Evolutionary conservation across 2,797 vertebrate genomes (phyloP).

Genomic region (Macrochelys suwanniensis): DNA sequence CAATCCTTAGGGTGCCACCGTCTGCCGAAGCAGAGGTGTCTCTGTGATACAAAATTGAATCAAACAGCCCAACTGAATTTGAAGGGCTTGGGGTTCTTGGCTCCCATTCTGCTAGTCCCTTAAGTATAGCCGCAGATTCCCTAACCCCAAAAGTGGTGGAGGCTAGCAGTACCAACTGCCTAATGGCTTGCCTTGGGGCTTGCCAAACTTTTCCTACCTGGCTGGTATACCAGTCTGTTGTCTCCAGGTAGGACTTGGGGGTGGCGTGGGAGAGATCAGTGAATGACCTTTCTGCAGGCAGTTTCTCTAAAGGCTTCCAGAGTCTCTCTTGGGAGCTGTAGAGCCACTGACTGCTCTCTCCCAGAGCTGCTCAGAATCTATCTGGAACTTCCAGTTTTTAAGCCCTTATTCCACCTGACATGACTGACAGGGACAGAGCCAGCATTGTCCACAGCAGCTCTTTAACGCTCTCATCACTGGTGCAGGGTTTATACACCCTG

Average conservation of each 20-base stretch:
- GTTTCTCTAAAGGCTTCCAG: background rate
- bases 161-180: background rate
- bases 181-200: background rate
- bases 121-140: background rate
- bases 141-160: background rate
- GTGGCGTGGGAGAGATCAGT: background rate
- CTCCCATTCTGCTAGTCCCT: background rate
- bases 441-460: background rate
- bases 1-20: background rate
- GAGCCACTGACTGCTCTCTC: background rate
- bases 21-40: background rate
- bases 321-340: background rate
- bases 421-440: background rate
- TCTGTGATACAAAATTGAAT: background rate
- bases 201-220: background rate
- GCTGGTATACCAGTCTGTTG: background rate
- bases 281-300: background rate
- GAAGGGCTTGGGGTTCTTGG: background rate
- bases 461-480: background rate
- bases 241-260: background rate
- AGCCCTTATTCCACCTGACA: background rate
- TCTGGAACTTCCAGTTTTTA: background rate
- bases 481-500: background rate
- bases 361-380: background rate
- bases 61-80: background rate